Evolutionary conservation across 1,140 invertebrate species (phyloP), one percentile per base, ranked within the genome.

Genomic region (Apis florea): DNA sequence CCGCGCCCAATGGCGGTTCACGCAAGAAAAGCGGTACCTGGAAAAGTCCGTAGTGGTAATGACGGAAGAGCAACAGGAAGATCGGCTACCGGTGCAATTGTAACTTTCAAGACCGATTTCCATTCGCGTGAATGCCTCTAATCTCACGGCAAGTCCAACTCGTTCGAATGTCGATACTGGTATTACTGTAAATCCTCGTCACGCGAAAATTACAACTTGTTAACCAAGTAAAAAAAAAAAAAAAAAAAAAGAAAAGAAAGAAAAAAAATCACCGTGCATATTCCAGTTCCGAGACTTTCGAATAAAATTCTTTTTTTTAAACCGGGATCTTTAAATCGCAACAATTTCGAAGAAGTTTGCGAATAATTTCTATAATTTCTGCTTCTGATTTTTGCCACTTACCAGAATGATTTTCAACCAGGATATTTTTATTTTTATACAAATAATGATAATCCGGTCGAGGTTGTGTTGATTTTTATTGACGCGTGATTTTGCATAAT

Each of bases 71-170:
- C n/a, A 70, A 19, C 24, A 53, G 68, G n/a, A 70, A 53, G 68
- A 70, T 53, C 68, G 64, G 6, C 49, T 70, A 53, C 68, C 49
- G 13, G 9, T 70, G 68, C 68, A 70, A 70, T 70, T 70, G 68
- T 70, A 70, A 70, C 68, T 53, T 53, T 53, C 68, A 70, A 53
- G 68, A 70, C 49, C 49, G 47, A 70, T 70, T 70, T 49, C 68
- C 49, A 53, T n/a, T 53, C 68, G 47, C 68, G 47, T 53, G 67
- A 49, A 47, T 47, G 40, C 21, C 40, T 69, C 67, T 69, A 70
- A 51, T 53, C 68, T 70, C 24, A 49, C 68, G 15, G 47, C 47
- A 12, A 12, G 64, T 12, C 40, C 66, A 24, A 15, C 47, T 51
- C n/a, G 66, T 49, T 51, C 66, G 66, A 68, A 24, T 24, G 66